A percentile compares a stretch with the other conserved stretches of the same genome.
These are phyloP conservation scores for Vesta saturnalis DNA, from an alignment of 2,888 invertebrate genomes.

Conservation along the genomic window DNA sequence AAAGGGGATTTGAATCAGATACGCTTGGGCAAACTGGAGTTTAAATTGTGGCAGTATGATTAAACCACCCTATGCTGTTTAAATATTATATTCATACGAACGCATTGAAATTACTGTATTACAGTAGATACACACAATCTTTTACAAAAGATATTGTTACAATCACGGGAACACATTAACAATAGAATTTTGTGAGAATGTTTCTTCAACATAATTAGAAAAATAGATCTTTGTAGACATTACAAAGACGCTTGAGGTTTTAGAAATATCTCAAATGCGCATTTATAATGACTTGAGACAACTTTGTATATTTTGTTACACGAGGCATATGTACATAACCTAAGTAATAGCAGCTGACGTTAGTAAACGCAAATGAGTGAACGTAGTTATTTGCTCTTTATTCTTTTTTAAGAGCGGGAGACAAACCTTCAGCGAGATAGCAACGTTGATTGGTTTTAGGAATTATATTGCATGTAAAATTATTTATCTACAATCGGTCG, in stretches of 20 bases:
- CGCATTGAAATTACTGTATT: constrained; percentile 26
- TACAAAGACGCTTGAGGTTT: not conserved
- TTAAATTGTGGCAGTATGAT: constrained; percentile 35
- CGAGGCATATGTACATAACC: no score
- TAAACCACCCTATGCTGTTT: constrained; percentile 37
- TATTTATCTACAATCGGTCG: no score
- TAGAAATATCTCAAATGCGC: not conserved
- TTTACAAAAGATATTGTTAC: constrained; percentile 16
- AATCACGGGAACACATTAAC: not conserved
- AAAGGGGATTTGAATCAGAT: constrained; percentile 34
- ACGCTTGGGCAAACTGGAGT: constrained; percentile 29
- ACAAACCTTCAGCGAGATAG: no score
- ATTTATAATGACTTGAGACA: not conserved
- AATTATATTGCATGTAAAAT: no score
- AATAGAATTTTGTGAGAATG: constrained; percentile 9
- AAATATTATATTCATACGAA: constrained; percentile 38
- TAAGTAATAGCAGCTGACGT: no score
- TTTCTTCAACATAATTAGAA: no score
- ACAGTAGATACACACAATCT: constrained; percentile 29
- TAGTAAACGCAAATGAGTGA: no score
- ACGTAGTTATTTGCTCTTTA: no score
- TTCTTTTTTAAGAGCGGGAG: no score
- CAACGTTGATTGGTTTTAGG: no score
- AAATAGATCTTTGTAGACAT: no score
- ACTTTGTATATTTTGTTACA: no score